These are phyloP conservation scores for Psilopsiagon aurifrons DNA, from an alignment of 2,113 vertebrate genomes.

Conservation along the genomic window DNA sequence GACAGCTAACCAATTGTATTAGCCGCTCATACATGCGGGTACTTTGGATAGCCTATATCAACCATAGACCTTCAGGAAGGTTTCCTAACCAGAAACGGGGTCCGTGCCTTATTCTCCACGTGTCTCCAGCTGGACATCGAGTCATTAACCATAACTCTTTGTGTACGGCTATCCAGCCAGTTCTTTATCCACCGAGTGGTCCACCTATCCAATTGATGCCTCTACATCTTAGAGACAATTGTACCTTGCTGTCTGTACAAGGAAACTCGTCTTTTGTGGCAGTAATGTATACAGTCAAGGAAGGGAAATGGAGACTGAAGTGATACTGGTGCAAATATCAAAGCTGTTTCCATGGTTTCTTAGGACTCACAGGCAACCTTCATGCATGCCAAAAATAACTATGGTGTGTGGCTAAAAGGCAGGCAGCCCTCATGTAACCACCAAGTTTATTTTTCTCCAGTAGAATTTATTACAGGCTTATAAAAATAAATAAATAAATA, in stretches of 20 bases:
- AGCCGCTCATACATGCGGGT: no score
- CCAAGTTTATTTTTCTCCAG: not conserved
- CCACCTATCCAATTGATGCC: no score
- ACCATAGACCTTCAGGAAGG: no score
- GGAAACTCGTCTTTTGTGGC: not conserved
- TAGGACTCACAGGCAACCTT: not conserved
- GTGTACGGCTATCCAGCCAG: no score
- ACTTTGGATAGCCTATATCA: no score
- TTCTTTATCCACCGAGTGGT: no score
- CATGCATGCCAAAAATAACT: not conserved
- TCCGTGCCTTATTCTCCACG: no score
- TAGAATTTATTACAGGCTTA: not conserved
- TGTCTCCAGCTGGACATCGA: no score
- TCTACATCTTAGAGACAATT: no score
- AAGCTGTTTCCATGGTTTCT: not conserved
- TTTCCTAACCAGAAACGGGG: no score
- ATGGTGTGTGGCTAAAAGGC: not conserved
- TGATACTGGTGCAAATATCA: not conserved
- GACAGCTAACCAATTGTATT: no score
- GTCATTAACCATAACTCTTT: no score
- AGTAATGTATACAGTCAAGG: not conserved
- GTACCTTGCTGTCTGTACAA: not conserved
- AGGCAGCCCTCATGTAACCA: not conserved
- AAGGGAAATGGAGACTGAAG: not conserved
- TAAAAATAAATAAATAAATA: not conserved